Evolutionary conservation across 2,113 vertebrate genomes (phyloP).

Genomic region (Danio rerio): GRCz12tu NC_133190.1:13900501-13901000

Average conservation of each 20-base stretch:
- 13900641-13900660: not conserved
- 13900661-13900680: conserved; percentile 4
- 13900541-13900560: not conserved
- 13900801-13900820: not conserved
- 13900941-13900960: conserved; percentile 80
- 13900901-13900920: conserved; percentile 89
- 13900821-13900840: conserved; percentile 86
- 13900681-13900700: not conserved
- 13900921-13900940: conserved; percentile 77
- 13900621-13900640: conserved; percentile 4
- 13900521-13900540: not conserved
- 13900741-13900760: conserved; percentile 5
- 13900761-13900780: conserved; percentile 13
- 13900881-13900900: conserved; percentile 93
- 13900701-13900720: not conserved
- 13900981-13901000: conserved; percentile 66
- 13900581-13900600: not conserved
- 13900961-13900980: conserved; percentile 64
- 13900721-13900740: conserved; percentile 3
- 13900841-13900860: conserved; percentile 88
- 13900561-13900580: not conserved
- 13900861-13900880: conserved; percentile 86
- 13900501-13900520: not conserved
- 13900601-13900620: not conserved
- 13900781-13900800: conserved; percentile 9